Evolutionary conservation across 2,113 vertebrate species (phyloP).

Genomic region (Pseudorectes ferrugineus): DNA sequence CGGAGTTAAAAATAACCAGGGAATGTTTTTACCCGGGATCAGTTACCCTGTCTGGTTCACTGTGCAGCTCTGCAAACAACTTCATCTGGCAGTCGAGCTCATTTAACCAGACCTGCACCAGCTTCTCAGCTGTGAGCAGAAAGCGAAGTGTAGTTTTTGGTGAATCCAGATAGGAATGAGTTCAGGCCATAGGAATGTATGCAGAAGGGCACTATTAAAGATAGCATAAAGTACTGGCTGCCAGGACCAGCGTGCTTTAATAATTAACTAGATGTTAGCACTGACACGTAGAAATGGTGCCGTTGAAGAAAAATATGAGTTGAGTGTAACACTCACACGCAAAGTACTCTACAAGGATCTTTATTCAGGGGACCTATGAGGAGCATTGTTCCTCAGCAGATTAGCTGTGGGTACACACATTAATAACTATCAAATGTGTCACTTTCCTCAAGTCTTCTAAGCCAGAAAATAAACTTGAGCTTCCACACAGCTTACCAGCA

Average conservation of each 20-base stretch:
- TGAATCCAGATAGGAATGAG: background rate
- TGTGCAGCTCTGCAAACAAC: background rate
- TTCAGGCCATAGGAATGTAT: background rate
- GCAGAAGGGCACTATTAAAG: background rate
- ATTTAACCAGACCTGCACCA: background rate
- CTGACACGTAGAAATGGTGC: background rate
- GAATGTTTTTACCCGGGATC: background rate
- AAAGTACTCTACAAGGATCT: background rate
- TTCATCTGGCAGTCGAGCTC: background rate
- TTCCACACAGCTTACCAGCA: background rate
- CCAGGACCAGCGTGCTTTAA: background rate
- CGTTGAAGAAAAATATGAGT: background rate
- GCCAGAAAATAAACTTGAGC: background rate
- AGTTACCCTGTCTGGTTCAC: conserved; percentile 1
- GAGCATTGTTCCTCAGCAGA: background rate
- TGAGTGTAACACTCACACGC: background rate
- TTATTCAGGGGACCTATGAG: background rate
- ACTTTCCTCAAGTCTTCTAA: background rate
- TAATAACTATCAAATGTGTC: background rate
- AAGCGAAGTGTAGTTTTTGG: background rate
- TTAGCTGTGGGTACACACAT: background rate
- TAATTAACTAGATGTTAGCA: conserved; percentile 15
- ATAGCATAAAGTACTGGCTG: background rate
- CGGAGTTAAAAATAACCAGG: conserved; percentile 56
- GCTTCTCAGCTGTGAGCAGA: background rate